Evolutionary conservation across 2,888 invertebrate species (phyloP).

Genomic region (Trichopria drosophilae): DNA sequence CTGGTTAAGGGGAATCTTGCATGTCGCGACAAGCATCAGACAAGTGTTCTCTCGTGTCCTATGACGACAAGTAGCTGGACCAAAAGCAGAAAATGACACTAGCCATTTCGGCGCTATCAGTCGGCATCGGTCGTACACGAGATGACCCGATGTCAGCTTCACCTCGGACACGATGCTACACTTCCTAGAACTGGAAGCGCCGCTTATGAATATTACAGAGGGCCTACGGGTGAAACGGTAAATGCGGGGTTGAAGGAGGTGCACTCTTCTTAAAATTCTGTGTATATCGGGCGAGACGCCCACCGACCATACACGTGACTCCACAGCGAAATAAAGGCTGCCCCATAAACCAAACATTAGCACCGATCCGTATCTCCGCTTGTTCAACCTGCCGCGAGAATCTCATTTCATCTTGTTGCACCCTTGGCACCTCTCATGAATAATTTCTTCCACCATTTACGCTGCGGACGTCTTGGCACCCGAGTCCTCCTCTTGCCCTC

Average conservation of each 20-base stretch:
- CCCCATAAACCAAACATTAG: constrained; percentile 44
- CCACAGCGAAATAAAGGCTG: constrained; percentile 29
- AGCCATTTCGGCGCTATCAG: too few relatives aligned
- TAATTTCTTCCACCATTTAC: constrained; percentile 47
- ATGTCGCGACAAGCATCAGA: too few relatives aligned
- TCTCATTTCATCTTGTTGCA: constrained; percentile 46
- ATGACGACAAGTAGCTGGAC: too few relatives aligned
- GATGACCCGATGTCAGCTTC: too few relatives aligned
- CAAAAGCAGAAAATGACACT: too few relatives aligned
- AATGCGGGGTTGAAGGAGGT: constrained; percentile 23
- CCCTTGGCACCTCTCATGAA: constrained; percentile 45
- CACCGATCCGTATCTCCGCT: constrained; percentile 43
- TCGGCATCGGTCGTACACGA: constrained; percentile 20
- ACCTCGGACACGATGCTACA: too few relatives aligned
- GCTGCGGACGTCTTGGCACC: constrained; percentile 25
- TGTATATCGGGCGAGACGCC: constrained; percentile 22
- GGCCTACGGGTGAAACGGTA: constrained; percentile 19
- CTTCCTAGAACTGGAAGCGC: constrained; percentile 14
- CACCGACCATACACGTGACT: constrained; percentile 36
- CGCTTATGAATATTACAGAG: constrained; percentile 36
- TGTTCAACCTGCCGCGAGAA: constrained; percentile 41
- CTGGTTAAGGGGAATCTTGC: too few relatives aligned
- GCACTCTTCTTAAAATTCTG: constrained; percentile 35
- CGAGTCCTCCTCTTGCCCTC: too few relatives aligned
- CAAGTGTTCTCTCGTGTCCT: too few relatives aligned